Evolutionary conservation across 2,888 invertebrate genomes (phyloP), one percentile per base, ranked within the genome.

Genomic region (Eustalomyia histrio): DNA sequence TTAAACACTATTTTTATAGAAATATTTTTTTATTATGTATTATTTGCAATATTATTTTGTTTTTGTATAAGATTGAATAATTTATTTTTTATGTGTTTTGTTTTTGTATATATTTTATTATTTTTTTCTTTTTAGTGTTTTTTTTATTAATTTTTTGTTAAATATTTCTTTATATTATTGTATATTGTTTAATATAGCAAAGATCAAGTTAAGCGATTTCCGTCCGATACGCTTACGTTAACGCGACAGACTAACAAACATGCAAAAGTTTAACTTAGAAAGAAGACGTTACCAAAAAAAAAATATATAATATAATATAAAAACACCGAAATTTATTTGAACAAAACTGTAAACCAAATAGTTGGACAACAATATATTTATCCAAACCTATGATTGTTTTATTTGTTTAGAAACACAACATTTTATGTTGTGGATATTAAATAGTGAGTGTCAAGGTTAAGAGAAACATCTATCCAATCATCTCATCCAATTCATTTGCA

Each of bases 401-500:
- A 16, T 47, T 35, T 63, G 33, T 39, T 69, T 39, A 18, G 39
- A 72, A 72, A 63, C 67, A 73, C 64, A 76, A 69, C 76, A 67
- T 67, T 76, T 58, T 52, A 67, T 67, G 17, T 57, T 67, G 39
- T 71, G 61, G 78, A 39, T 78, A 74, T 81, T 75, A 71, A 82
- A 83, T 79, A 87, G 88, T 87, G 87, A 89, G 90, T 89, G 89
- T 90, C 89, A 89, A 89, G 89, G 89, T 89, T 87, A 86, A 86
- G 73, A 79, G 83, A 79, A 71, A 58, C 63, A 79, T 68, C 73
- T 55, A 73, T 29, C 39, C 52, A 76, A 52, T n/a, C 7, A 43
- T 60, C 61, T 67, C 58, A 65, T 57, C 43, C 39, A 76, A 72
- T 21, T n/a, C 29, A 67, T 60, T 64, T 16, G 60, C 39, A n/a